Evolutionary conservation across 92 coral and sea anemone genomes (phyloP).

Genomic region (Paragorgia papillata): DNA sequence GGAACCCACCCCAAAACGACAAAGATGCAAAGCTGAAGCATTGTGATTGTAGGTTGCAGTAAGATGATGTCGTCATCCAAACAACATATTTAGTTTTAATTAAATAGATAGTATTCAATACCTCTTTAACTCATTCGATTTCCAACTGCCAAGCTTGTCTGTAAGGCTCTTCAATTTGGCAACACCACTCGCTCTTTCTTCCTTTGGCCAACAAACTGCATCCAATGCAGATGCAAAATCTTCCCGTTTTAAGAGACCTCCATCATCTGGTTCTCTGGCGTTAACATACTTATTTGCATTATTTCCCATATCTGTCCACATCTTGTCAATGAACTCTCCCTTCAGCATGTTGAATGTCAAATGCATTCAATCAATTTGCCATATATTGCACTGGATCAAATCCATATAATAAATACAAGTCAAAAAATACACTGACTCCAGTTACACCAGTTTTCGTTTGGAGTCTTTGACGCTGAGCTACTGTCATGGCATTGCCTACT

Average conservation of each 20-base stretch:
- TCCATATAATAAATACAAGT: slow-evolving; percentile 57
- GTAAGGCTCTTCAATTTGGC: slow-evolving; percentile 62
- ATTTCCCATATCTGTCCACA: slow-evolving; percentile 68
- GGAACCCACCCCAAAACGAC: too few relatives aligned
- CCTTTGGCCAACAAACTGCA: slow-evolving; percentile 44
- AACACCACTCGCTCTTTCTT: slow-evolving; percentile 70
- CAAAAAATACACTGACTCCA: too few relatives aligned
- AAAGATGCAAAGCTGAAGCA: background rate
- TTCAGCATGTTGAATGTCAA: too few relatives aligned
- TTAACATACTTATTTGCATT: background rate
- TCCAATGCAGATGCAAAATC: too few relatives aligned
- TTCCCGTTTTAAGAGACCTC: slow-evolving; percentile 3
- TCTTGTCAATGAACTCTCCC: slow-evolving; percentile 66
- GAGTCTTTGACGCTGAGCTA: slow-evolving; percentile 47
- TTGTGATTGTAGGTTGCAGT: too few relatives aligned
- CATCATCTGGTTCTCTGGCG: slow-evolving; percentile 5
- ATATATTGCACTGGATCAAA: too few relatives aligned
- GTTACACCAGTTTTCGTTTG: slow-evolving; percentile 67
- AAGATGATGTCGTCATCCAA: too few relatives aligned
- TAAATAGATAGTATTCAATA: background rate
- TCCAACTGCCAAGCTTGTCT: slow-evolving; percentile 3
- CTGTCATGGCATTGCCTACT: slow-evolving; percentile 60
- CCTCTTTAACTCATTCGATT: background rate
- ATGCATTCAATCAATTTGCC: too few relatives aligned
- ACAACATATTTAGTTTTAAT: too few relatives aligned